phyloP scores from a whole-genome alignment of 2,797 vertebrate species.

The Acridotheres tristis region DNA sequence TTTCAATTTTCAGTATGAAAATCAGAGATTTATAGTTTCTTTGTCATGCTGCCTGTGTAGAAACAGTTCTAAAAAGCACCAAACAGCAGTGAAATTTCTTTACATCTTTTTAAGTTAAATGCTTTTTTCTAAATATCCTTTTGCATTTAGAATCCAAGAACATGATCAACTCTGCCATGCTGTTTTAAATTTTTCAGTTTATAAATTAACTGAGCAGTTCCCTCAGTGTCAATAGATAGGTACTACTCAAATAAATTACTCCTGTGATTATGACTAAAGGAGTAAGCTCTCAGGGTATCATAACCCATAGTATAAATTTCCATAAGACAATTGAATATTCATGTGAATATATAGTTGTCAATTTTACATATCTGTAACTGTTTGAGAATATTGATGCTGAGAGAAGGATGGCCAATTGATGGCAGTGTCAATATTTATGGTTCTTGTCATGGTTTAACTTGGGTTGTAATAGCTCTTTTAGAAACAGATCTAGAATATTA shows the following conservation, averaged over 20 bases:
- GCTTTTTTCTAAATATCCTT: background rate
- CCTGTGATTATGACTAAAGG: background rate
- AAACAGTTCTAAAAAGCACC: background rate
- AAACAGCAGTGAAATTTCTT: background rate
- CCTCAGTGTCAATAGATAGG: background rate
- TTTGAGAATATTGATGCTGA: background rate
- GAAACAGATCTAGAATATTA: background rate
- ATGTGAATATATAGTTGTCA: background rate
- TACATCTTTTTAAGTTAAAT: background rate
- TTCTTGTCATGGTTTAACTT: background rate
- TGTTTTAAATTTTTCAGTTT: background rate
- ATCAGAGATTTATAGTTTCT: background rate
- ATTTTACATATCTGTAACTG: background rate
- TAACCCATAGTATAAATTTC: background rate
- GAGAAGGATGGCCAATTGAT: background rate
- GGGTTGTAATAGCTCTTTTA: background rate
- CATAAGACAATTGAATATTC: background rate
- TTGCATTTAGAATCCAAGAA: background rate
- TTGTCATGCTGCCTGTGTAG: background rate
- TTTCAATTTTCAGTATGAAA: background rate
- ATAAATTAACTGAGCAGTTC: background rate
- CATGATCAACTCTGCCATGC: background rate
- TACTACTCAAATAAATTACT: background rate
- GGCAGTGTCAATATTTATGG: background rate
- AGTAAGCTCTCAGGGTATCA: background rate